Percentiles rank a stretch among this genome's conserved stretches.
Conservation (phyloP, 2,797 vertebrate species). For the Tapirus indicus region DNA sequence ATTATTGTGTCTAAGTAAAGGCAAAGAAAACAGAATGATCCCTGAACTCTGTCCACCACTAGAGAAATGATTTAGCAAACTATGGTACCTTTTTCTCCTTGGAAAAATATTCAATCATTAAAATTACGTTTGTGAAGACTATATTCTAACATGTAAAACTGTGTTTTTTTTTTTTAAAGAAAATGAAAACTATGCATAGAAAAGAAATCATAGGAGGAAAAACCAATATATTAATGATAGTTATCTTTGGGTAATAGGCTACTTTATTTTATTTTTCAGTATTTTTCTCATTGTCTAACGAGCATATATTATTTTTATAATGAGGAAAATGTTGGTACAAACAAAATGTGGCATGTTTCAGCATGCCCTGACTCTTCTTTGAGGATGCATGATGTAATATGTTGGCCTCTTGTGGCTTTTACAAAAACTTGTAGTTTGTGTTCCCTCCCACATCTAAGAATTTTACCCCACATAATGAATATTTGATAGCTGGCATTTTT, state of each 20-base stretch:
- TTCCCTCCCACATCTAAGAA: neutral
- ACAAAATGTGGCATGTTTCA: conserved; percentile 30
- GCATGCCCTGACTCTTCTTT: neutral
- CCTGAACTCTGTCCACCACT: neutral
- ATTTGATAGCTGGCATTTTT: neutral
- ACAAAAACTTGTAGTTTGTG: neutral
- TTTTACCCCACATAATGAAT: neutral
- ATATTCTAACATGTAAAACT: neutral
- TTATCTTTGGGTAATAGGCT: neutral
- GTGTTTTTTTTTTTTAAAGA: neutral
- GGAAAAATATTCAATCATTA: conserved; percentile 6
- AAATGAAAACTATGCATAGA: neutral
- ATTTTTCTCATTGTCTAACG: neutral
- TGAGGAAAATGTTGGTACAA: neutral
- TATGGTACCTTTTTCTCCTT: neutral
- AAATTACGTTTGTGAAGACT: neutral
- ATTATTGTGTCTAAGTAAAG: neutral
- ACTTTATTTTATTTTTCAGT: neutral
- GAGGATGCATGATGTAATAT: neutral
- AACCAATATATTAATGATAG: neutral
- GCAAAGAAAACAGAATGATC: neutral
- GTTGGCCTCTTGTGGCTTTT: neutral
- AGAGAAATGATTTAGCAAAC: conserved; percentile 13
- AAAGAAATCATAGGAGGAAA: neutral
- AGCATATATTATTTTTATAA: conserved; percentile 7